Base-by-base conservation (phyloP, 2,888 invertebrate genomes). In the Euphydryas editha region DNA sequence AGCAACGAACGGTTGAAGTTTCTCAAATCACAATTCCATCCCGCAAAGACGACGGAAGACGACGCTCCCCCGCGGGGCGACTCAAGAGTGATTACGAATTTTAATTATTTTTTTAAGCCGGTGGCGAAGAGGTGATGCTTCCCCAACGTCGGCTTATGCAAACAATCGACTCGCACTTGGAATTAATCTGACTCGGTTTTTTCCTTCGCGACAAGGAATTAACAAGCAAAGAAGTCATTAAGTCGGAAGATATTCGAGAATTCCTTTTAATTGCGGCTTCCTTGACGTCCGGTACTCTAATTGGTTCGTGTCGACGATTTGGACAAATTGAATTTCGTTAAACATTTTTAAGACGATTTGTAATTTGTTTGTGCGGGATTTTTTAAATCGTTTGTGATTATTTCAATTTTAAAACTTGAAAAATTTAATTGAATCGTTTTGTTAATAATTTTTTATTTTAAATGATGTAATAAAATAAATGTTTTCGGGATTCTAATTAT, bases 101-200 rank as follows among this genome's bases (percentile, higher is more conserved):
- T 92, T 92, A 92, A 92, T 92, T 92, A 92, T 92, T 92, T 92
- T 92, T 92, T 92, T 92, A 92, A 92, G 92, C 92, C 92, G 86
- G 90, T 90, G 90, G 91, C 89, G 82, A 83, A 79, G 87, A 91
- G 92, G 91, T 92, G 92, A 91, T 89, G 92, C 85, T 91, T 90
- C 90, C 90, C 89, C 87, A 80, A 81, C 79, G 79, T 81, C 81
- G 86, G 89, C 92, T 92, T 92, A 92, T 91, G 92, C 92, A 92
- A 92, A 92, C 92, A 92, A 92, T 92, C 89, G 91, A 88, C 88
- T 91, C 84, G 88, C 92, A 92, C 92, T 92, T 89, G 89, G 91
- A 92, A 92, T 92, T 92, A 92, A 92, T 92, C 93, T 85, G 85
- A 85, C 86, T 88, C 76, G 83, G 80, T 84, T 87, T 88, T 91